Conservation (phyloP, 2,888 invertebrate genomes). For the Listrodromus nycthemerus region DNA sequence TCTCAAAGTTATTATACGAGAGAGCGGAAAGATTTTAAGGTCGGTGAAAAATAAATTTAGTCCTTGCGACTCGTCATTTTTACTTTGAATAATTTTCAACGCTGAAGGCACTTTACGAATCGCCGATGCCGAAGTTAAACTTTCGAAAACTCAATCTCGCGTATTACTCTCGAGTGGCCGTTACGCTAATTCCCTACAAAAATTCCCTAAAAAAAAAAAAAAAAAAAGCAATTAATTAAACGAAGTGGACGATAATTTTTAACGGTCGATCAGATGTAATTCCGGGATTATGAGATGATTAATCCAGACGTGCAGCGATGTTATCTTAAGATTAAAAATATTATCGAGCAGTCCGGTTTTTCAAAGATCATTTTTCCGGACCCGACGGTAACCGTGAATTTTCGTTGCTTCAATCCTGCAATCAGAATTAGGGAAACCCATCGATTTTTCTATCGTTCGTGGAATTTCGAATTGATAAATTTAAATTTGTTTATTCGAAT, state of each 20-base stretch:
- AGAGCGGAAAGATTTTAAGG: slow-evolving; percentile 29
- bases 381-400: too few species aligned
- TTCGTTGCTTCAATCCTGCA: too few species aligned
- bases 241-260: slow-evolving; percentile 12
- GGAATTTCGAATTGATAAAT: too few species aligned
- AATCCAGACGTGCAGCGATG: not conserved
- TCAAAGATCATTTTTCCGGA: too few species aligned
- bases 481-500: not conserved
- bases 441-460: too few species aligned
- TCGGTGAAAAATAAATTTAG: slow-evolving; percentile 14
- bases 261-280: slow-evolving; percentile 34
- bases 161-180: slow-evolving; percentile 15
- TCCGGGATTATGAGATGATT: slow-evolving; percentile 4
- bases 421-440: too few species aligned
- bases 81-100: slow-evolving; percentile 6
- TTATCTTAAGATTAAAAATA: not conserved
- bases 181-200: slow-evolving; percentile 10
- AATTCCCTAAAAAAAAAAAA: too few species aligned
- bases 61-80: not conserved
- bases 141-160: slow-evolving; percentile 47
- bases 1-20: too few species aligned
- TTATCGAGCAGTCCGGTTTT: not conserved
- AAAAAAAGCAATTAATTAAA: slow-evolving; percentile 28
- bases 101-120: slow-evolving; percentile 38
- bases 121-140: slow-evolving; percentile 19